Evolutionary conservation across 2,113 vertebrate species (phyloP).

Genomic region (Trochalopteron elliotii): DNA sequence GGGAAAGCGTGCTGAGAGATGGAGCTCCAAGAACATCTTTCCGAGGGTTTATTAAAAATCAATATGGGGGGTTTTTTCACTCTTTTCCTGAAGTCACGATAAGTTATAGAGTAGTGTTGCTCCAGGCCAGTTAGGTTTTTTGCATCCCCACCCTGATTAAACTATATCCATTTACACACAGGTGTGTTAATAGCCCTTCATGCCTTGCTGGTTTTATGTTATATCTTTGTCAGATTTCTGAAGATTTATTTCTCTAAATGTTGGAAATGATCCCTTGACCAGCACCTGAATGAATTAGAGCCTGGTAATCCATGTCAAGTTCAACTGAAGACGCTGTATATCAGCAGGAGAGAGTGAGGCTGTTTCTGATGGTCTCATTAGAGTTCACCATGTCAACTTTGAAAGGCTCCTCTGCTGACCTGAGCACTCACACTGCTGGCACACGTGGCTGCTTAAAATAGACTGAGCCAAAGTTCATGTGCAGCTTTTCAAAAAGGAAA

Average conservation of each 20-base stretch:
- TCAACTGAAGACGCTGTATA: not conserved
- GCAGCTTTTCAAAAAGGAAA: not conserved
- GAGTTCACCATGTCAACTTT: not conserved
- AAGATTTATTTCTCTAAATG: not conserved
- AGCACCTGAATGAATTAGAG: not conserved
- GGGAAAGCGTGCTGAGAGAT: not conserved
- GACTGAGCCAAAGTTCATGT: not conserved
- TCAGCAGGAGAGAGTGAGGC: not conserved
- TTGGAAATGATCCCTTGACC: not conserved
- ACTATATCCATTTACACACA: not conserved
- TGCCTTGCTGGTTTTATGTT: not conserved
- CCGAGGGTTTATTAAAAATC: not conserved
- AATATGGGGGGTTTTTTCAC: not conserved
- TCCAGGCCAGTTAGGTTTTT: not conserved
- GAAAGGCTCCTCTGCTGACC: slow-evolving; percentile 10
- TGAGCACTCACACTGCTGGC: not conserved
- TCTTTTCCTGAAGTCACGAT: not conserved
- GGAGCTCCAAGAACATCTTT: not conserved
- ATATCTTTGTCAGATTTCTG: not conserved
- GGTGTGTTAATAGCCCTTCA: not conserved
- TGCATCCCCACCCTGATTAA: not conserved
- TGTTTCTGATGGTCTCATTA: not conserved
- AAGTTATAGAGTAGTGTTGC: not conserved
- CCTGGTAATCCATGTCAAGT: not conserved
- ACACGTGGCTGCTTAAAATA: not conserved